Evolutionary conservation across 1,140 invertebrate species (phyloP).

Genomic region (Hestina assimilis): DNA sequence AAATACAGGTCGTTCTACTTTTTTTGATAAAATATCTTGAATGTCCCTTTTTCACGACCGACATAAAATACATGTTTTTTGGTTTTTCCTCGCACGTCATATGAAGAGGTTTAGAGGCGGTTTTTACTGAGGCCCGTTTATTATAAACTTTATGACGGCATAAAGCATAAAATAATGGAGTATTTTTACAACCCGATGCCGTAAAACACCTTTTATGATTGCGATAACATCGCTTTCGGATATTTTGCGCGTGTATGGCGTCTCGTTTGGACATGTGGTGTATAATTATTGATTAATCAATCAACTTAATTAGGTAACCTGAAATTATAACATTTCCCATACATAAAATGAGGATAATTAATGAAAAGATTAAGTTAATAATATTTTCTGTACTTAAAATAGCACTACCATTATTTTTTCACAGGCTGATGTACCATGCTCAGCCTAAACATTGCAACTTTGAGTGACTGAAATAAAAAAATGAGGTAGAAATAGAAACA

Average conservation of each 20-base stretch:
- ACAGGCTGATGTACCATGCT: too few species aligned
- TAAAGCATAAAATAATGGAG: slow-evolving; percentile 72
- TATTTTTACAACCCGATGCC: slow-evolving; percentile 68
- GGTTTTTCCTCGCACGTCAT: slow-evolving; percentile 35
- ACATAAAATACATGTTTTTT: neutral
- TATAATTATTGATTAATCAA: slow-evolving; percentile 20
- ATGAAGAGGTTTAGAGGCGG: slow-evolving; percentile 53
- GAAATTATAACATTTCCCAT: too few species aligned
- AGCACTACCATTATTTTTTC: too few species aligned
- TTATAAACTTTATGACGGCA: slow-evolving; percentile 71
- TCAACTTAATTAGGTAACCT: neutral
- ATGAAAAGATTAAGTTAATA: too few species aligned
- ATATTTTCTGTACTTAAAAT: too few species aligned
- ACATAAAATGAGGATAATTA: too few species aligned
- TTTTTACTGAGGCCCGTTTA: slow-evolving; percentile 63
- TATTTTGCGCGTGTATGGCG: slow-evolving; percentile 25
- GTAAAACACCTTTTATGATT: slow-evolving; percentile 71
- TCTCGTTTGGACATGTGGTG: slow-evolving; percentile 3
- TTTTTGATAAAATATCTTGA: too few species aligned
- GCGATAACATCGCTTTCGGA: slow-evolving; percentile 55
- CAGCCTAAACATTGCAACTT: too few species aligned
- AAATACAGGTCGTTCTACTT: too few species aligned
- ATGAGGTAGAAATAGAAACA: too few species aligned
- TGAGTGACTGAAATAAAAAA: too few species aligned
- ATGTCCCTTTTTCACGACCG: slow-evolving; percentile 1